These are phyloP conservation scores for Liposcelis brunnea DNA, from an alignment of 2,888 invertebrate genomes.

Conservation along the genomic window DNA sequence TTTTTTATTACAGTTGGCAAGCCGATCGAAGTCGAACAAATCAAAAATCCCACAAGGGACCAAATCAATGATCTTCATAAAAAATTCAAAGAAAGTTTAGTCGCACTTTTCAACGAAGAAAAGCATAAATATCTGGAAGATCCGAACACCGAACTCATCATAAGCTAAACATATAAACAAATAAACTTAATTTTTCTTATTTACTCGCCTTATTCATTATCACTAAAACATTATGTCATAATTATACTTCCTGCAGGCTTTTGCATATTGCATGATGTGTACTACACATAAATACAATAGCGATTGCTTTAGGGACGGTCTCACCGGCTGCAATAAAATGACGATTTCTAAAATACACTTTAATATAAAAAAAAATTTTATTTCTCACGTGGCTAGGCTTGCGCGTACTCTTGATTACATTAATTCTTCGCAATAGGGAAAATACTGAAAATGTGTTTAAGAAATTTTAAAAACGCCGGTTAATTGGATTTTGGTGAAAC, in stretches of 20 bases:
- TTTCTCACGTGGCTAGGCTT: too few relatives aligned
- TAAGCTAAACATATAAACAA: neutral
- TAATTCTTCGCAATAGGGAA: too few relatives aligned
- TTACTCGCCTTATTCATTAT: neutral
- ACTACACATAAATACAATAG: too few relatives aligned
- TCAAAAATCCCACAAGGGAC: slow-evolving; percentile 50
- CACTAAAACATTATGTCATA: too few relatives aligned
- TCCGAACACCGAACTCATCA: neutral
- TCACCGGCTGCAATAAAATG: too few relatives aligned
- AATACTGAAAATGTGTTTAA: too few relatives aligned
- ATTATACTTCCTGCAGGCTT: neutral
- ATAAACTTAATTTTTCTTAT: neutral
- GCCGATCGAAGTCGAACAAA: slow-evolving; percentile 59
- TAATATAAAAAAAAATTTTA: too few relatives aligned
- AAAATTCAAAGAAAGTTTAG: slow-evolving; percentile 50
- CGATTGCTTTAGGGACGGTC: too few relatives aligned
- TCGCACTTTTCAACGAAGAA: slow-evolving; percentile 63
- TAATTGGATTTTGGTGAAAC: too few relatives aligned
- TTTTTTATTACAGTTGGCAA: slow-evolving; percentile 60
- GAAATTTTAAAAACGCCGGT: too few relatives aligned
- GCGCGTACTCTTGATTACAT: too few relatives aligned
- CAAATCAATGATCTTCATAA: slow-evolving; percentile 60
- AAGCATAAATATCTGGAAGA: slow-evolving; percentile 46
- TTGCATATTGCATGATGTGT: neutral
- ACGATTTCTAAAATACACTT: too few relatives aligned